Evolutionary conservation across 1,140 invertebrate genomes (phyloP).

Genomic region (Drosophila teissieri): DNA sequence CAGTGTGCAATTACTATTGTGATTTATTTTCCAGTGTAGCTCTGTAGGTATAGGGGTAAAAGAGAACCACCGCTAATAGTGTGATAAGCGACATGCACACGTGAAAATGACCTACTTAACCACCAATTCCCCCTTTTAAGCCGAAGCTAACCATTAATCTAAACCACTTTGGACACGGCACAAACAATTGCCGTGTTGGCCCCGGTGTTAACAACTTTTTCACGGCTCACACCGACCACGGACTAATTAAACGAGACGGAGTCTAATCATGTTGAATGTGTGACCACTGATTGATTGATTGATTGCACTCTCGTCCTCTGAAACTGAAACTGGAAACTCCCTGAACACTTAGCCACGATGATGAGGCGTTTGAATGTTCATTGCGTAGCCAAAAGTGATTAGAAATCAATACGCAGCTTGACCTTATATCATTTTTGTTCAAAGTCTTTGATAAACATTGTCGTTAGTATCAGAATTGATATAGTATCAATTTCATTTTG

Average conservation of each 20-base stretch:
- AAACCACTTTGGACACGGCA: conserved; percentile 52
- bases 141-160: conserved; percentile 38
- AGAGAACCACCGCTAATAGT: conserved; percentile 3
- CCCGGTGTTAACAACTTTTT: conserved; percentile 51
- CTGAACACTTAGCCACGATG: background rate
- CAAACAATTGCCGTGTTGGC: conserved; percentile 45
- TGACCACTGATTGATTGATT: conserved; percentile 72
- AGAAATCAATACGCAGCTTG: conserved; percentile 3
- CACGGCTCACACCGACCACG: conserved; percentile 35
- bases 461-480: background rate
- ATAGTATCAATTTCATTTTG: background rate
- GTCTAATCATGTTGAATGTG: conserved; percentile 75
- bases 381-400: background rate
- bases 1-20: background rate
- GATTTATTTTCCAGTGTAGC: conserved; percentile 1
- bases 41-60: background rate
- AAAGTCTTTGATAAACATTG: background rate
- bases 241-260: conserved; percentile 66
- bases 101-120: conserved; percentile 44
- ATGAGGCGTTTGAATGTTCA: background rate
- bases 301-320: conserved; percentile 26
- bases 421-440: background rate
- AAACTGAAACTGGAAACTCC: conserved; percentile 15
- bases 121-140: conserved; percentile 3
- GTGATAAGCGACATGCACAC: conserved; percentile 60